These are phyloP conservation scores for Ichneumon xanthorius DNA, from an alignment of 2,888 invertebrate species.

Conservation along the genomic window DNA sequence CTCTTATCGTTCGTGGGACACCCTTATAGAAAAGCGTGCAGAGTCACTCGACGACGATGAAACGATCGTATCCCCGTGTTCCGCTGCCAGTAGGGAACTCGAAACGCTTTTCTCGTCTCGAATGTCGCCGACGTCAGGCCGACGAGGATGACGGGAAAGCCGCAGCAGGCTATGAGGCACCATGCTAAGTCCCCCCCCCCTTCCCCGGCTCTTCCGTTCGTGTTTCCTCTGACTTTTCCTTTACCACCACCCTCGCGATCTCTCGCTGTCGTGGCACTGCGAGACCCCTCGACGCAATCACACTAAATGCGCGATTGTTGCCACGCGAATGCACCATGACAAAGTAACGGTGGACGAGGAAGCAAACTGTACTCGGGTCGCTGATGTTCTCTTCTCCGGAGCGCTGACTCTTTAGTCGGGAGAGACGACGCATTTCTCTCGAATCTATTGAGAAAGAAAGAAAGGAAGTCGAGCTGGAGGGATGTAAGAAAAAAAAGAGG, in stretches of 20 bases:
- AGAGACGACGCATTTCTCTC: slow-evolving; percentile 49
- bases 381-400: slow-evolving; percentile 44
- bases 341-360: slow-evolving; percentile 72
- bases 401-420: slow-evolving; percentile 21
- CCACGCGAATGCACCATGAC: slow-evolving; percentile 74
- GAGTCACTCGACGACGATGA: slow-evolving; percentile 29
- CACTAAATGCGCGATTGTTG: slow-evolving; percentile 76
- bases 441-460: slow-evolving; percentile 56
- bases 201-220: slow-evolving; percentile 4
- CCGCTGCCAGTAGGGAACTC: slow-evolving; percentile 27
- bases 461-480: slow-evolving; percentile 31
- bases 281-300: slow-evolving; percentile 69
- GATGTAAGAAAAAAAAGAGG: slow-evolving; percentile 40
- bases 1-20: slow-evolving; percentile 43
- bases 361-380: slow-evolving; percentile 56
- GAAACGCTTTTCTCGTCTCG: slow-evolving; percentile 47
- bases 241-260: slow-evolving; percentile 55
- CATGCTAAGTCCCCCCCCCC: slow-evolving; percentile 10
- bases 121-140: slow-evolving; percentile 39
- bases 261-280: slow-evolving; percentile 29
- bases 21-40: slow-evolving; percentile 36
- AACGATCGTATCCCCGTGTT: slow-evolving; percentile 40
- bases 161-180: slow-evolving; percentile 39
- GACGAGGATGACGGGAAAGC: slow-evolving; percentile 42
- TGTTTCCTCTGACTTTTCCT: slow-evolving; percentile 27